Base-by-base conservation (phyloP, 1,140 invertebrate genomes). In the Macrosteles quadrilineatus region DNA sequence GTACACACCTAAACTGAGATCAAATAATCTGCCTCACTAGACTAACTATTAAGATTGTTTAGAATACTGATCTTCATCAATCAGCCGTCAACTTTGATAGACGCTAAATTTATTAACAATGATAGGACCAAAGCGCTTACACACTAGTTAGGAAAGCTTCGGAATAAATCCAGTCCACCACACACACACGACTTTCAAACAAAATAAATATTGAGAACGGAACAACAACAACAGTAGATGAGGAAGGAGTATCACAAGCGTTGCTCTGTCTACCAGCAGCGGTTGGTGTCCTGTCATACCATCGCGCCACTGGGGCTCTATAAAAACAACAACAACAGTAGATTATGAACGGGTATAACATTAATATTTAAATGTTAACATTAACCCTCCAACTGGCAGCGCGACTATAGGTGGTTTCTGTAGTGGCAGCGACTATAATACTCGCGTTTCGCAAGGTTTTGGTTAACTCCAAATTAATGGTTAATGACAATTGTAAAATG, bases 141-240 rank as follows among this genome's bases (percentile, higher is more conserved):
- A 59, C 55, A 29, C 55, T 59, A 59, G 55, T 59, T 59, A 59
- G 55, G 55, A 59, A 59, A 59, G 23, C 27, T 59, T 50, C 32
- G n/a, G 47, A 50, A n/a, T 50, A 23, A 50, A 36, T 50, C 21
- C 47, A 50, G 47, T 50, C 32, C 32, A 36, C 32, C 32, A 36
- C 4, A 36, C 32, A n/a, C n/a, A 50, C 47, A 21, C 47, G 21
- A 50, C 47, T 17, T 19, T 50, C 47, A 50, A 50, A 50, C 47
- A 50, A 50, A 50, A 50, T 50, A 50, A 50, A 50, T 50, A 50
- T 50, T n/a, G 47, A 36, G 4, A 50, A 21, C n/a, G 6, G 47
- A 50, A 50, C 47, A 50, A 50, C 47, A 21, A 50, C 21, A 19
- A 21, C 47, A 19, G n/a, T 4, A 50, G 47, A 9, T 9, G 14